Base-by-base conservation (phyloP, 2,888 invertebrate genomes). In the Papilio elwesi region DNA sequence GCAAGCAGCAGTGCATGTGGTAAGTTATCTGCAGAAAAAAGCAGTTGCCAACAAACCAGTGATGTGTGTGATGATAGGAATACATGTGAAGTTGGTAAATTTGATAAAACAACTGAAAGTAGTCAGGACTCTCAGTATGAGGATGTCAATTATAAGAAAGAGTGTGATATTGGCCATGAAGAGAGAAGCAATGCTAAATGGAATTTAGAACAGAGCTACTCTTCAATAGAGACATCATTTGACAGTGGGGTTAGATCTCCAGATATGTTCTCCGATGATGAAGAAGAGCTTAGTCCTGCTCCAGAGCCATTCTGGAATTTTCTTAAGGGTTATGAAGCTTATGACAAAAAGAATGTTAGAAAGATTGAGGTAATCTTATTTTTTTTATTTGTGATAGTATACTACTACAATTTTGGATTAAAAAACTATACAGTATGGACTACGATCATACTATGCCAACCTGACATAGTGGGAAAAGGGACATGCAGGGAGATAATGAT, bases 251-350 rank as follows among this genome's bases (percentile, higher is more conserved):
- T 93, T 55, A 81, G 93, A 63, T 95, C 95, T 69, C 96, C 96
- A 0, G 96, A 96, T 81, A 90, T 96, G 82, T 96, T 96, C 84
- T 95, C 95, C 74, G 95, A 95, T 74, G 93, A 91, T 62, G 87
- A 87, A 9, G 79, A 77, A 0, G 87, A 85, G 26, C 71, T 75
- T 13, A 77, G 73, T 38, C 76, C 78, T 62, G 82, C 78, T 26
- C 73, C 76, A 38, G 88, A 90, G 71, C 88, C 87, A 55, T 90
- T 90, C 80, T 92, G 92, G 90, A 80, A 76, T 68, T 92, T 92
- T 73, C 77, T 93, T 0, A 89, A 88, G 75, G 87, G 92, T 74
- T 87, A 80, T 86, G 93, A 93, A 83, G 78, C 83, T 66, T 81
- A 82, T 87, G 93, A 94, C 65, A 93, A 90, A 76, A 87, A 80